Base-by-base conservation (phyloP, 2,797 vertebrate genomes). In the Thalassophryne amazonica region DNA sequence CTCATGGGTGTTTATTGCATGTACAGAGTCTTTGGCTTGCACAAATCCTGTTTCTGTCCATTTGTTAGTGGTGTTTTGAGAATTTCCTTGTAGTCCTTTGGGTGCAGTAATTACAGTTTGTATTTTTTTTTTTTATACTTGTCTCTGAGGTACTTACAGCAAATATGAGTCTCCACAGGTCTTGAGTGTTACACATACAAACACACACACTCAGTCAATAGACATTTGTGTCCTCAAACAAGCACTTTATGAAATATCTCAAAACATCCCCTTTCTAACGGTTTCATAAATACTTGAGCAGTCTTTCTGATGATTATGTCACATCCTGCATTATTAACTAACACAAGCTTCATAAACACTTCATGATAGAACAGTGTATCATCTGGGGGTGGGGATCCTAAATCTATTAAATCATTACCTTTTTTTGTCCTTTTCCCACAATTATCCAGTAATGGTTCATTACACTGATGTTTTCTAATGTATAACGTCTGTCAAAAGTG, bases 81-180 rank as follows among this genome's bases (percentile, higher is more conserved):
- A 14, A 1, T 32, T 41, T 40, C 17, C 34, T 11, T 30, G 3
- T 28, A 18, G 18, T 25, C 22, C 1, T 21, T 19, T n/a, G 10
- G 30, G n/a, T 38, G 43, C 23, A 51, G 13, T 37, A 61, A 52
- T 50, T 48, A 28, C 29, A 7, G 5, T 16, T 37, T 49, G 12
- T 27, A n/a, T 16, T 25, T 4, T n/a, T n/a, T n/a, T n/a, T n/a
- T 52, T 38, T 32, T 36, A 12, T 27, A 37, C 25, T 33, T 14
- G 25, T 50, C 35, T 41, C 20, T 43, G 15, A 30, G 22, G 11
- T 32, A 34, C n/a, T 56, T 38, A 16, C 27, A 51, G 33, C 33
- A 66, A 49, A 65, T 65, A 43, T 40, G 28, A 19, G 5, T 52
- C 43, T 57, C 28, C 58, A 54, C 25, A 15, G 11, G 21, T 60